Evolutionary conservation across 2,888 invertebrate species (phyloP), one percentile per base, ranked within the genome.

Genomic region (Hetaerina titia): DNA sequence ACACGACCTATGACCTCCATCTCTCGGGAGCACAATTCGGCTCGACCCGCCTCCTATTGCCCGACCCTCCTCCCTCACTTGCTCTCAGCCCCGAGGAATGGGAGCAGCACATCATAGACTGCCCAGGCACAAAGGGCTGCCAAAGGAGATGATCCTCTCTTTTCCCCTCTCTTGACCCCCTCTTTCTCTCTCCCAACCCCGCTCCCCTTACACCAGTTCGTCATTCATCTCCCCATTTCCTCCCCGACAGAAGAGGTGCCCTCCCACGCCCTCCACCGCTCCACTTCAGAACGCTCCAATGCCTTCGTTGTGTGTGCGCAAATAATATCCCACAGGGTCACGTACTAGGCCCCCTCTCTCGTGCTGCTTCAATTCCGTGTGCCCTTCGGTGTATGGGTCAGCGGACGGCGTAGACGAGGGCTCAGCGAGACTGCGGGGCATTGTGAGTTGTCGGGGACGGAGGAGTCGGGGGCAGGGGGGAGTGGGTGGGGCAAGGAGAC

Each of bases 251-350:
- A 89, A 60, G 58, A 60, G 60, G 60, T 60, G 60, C 60, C 58
- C 60, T 89, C 90, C 90, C 90, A 90, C 92, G 64, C 92, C 63
- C 45, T 45, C 58, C 88, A 19, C 22, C 81, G 22, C n/a, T 57
- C 90, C 56, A 92, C 92, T 69, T n/a, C 92, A 69, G 64, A 69
- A 92, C 92, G 92, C 92, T 69, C 74, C 92, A 74, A 92, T 92
- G 92, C 92, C 92, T 92, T 69, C 69, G 92, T 92, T 92, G 92
- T 92, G 90, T 90, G 90, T 25, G 92, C 69, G 92, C 92, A 92
- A 92, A 92, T 92, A 92, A 92, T 92, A 92, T 92, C 92, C 92
- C 74, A 92, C 92, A 92, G 92, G 69, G 92, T 92, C 92, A 74
- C 92, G 69, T 92, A 31, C 92, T 74, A 15, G 92, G 69, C 57